Conservation (phyloP, 1,140 invertebrate species). For the Lepidurus packardi region DNA sequence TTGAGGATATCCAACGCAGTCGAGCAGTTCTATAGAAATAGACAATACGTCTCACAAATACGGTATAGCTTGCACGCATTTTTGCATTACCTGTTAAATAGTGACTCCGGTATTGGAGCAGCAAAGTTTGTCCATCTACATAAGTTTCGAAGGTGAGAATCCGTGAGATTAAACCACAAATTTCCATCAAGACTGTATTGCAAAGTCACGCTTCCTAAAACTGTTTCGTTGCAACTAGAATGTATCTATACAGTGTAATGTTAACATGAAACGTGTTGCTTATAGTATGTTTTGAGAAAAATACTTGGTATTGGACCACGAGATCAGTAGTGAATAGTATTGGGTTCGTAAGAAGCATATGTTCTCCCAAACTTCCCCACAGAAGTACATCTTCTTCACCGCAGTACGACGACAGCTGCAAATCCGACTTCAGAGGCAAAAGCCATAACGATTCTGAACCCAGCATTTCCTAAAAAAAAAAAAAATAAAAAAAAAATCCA, state of each 20-base stretch:
- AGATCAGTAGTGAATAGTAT: background rate
- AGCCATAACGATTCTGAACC: background rate
- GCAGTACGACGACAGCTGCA: background rate
- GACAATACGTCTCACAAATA: background rate
- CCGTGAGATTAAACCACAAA: background rate
- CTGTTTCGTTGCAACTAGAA: background rate
- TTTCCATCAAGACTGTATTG: background rate
- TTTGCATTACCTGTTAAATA: background rate
- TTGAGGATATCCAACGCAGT: constrained; percentile 18
- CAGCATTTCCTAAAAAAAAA: background rate
- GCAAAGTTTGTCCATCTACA: background rate
- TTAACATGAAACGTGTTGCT: background rate
- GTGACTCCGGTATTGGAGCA: background rate
- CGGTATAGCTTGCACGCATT: background rate
- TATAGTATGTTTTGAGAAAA: background rate
- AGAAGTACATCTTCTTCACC: background rate
- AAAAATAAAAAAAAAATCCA: background rate
- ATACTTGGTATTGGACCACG: background rate
- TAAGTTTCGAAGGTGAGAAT: background rate
- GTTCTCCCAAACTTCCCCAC: background rate
- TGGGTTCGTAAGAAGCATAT: background rate
- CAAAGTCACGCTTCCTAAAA: background rate
- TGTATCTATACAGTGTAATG: background rate
- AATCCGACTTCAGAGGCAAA: background rate
- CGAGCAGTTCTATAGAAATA: background rate